phyloP scores from a whole-genome alignment of 2,113 vertebrate species.

The Parus major region DNA sequence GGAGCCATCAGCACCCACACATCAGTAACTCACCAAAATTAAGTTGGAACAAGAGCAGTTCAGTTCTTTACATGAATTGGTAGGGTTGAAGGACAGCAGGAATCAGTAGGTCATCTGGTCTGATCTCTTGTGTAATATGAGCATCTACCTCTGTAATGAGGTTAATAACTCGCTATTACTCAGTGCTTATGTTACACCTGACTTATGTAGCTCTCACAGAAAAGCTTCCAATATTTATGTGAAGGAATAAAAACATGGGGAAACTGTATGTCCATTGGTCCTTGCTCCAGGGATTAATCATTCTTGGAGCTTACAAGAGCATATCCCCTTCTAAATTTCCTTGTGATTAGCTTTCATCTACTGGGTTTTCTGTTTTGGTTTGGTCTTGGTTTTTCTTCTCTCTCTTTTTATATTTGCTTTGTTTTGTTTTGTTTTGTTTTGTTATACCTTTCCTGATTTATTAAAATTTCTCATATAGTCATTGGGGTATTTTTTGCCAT shows the following conservation, averaged over 20 bases:
- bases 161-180: not conserved
- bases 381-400: not conserved
- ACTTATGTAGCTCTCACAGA: not conserved
- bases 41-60: not conserved
- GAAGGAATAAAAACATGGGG: not conserved
- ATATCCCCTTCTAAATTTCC: not conserved
- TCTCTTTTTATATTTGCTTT: not conserved
- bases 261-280: not conserved
- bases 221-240: not conserved
- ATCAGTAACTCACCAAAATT: not conserved
- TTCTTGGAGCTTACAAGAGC: not conserved
- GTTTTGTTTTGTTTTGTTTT: not conserved
- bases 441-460: not conserved
- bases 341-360: not conserved
- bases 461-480: not conserved
- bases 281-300: not conserved
- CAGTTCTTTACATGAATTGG: not conserved
- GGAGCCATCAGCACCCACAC: not conserved
- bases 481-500: not conserved
- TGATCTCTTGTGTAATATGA: not conserved
- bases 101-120: not conserved
- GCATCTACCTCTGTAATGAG: not conserved
- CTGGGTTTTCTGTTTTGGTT: not conserved
- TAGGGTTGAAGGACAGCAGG: not conserved
- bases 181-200: not conserved